A percentile compares a stretch with the other conserved stretches of the same genome.
Evolutionary conservation across 1,140 invertebrate species (phyloP).

Genomic region (Rhizoglyphus robini): DNA sequence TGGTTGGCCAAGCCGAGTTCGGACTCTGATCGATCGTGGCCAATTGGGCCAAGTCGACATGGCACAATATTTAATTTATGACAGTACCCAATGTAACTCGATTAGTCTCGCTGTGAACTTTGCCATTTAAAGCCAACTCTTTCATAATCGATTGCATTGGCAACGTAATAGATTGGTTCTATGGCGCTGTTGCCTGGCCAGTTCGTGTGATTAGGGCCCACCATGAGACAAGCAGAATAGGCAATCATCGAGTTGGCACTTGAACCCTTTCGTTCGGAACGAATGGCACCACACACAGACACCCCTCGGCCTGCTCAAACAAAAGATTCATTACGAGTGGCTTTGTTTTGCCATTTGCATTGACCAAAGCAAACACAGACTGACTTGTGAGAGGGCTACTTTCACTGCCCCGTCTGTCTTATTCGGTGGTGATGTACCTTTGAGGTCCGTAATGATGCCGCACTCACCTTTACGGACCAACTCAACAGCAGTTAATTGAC

Average conservation of each 20-base stretch:
- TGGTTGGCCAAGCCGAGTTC: too few relatives aligned
- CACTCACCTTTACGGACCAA: too few relatives aligned
- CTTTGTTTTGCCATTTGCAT: background rate
- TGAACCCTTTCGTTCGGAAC: background rate
- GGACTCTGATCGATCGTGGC: too few relatives aligned
- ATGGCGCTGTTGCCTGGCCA: too few relatives aligned
- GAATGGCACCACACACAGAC: slow-evolving; percentile 7
- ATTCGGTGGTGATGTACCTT: too few relatives aligned
- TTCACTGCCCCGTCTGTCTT: too few relatives aligned
- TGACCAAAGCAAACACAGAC: background rate
- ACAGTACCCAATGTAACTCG: slow-evolving; percentile 1
- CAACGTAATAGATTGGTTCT: background rate
- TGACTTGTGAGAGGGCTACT: background rate
- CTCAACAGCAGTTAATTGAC: too few relatives aligned
- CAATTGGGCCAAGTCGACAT: too few relatives aligned
- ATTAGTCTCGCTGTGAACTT: background rate
- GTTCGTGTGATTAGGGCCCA: too few relatives aligned
- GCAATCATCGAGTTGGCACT: slow-evolving; percentile 14
- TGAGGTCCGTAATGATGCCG: too few relatives aligned
- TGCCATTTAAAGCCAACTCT: background rate
- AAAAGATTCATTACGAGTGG: slow-evolving; percentile 7
- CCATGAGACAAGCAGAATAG: background rate
- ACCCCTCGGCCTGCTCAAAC: background rate
- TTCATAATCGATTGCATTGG: background rate
- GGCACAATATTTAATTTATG: slow-evolving; percentile 5